Base-by-base conservation (phyloP, 1,140 invertebrate species). In the Sesamia nonagrioides region DNA sequence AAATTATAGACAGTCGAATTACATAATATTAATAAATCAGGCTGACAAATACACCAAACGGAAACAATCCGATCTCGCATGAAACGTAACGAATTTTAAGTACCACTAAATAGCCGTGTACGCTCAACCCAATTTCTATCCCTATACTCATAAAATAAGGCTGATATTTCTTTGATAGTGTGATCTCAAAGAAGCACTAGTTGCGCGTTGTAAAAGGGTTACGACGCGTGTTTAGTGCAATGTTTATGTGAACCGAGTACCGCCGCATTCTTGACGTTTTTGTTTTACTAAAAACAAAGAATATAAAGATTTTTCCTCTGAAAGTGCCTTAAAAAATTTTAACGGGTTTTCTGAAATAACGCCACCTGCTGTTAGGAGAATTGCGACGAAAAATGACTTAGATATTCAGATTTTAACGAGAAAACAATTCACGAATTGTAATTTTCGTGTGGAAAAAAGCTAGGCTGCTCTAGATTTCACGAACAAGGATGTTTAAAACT, bases 211-310 rank as follows among this genome's bases (percentile, higher is more conserved):
- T 63, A 75, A 75, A 75, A 75, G 58, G 37, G 58, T 75, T 75
- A 75, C 63, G 58, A 75, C n/a, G 73, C 58, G 42, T 17, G 73
- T 75, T 75, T 60, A 75, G 73, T 75, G 73, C 73, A 75, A 27
- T 75, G 73, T 75, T 75, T 75, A 75, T 48, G 73, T 27, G 33
- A 27, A 8, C 48, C 35, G 40, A 27, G 54, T 42, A 75, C 35
- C 63, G 56, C 73, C 58, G 58, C 73, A 75, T 75, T 75, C 58
- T 50, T 27, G 18, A 2, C 42, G 18, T 27, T 18, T 63, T 37
- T 75, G 11, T 58, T 58, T 35, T 42, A 42, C 45, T 40, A 37
- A 61, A 61, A 63, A 37, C 37, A 60, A 27, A 11, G 9, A 3
- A 27, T 6, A 18, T 6, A 7, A 5, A 37, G 35, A 6, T 37